These are phyloP conservation scores for Gymnobelideus leadbeateri DNA, from an alignment of 2,113 vertebrate genomes.

Conservation along the genomic window DNA sequence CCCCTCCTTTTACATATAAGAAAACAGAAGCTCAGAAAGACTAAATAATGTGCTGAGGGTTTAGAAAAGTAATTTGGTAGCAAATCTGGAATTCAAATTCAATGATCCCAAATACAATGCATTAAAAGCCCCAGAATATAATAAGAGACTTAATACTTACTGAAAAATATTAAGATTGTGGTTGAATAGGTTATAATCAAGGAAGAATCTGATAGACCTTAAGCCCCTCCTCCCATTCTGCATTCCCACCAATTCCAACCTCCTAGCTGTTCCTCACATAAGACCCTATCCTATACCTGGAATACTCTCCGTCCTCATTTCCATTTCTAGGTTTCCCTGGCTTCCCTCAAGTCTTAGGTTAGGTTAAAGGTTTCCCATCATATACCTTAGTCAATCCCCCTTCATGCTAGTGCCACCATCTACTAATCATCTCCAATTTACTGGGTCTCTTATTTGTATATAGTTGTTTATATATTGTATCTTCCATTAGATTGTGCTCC, in stretches of 20 bases:
- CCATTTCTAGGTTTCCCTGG: neutral
- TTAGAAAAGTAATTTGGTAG: neutral
- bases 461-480: neutral
- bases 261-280: neutral
- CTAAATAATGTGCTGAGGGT: fast-evolving
- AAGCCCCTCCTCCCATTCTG: neutral
- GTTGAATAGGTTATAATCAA: neutral
- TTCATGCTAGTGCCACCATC: neutral
- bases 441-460: neutral
- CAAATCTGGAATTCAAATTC: neutral
- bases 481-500: neutral
- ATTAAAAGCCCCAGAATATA: neutral
- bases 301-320: neutral
- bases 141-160: neutral
- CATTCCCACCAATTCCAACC: neutral
- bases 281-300: neutral
- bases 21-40: neutral
- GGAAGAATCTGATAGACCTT: neutral
- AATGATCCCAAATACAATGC: neutral
- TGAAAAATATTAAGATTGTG: neutral
- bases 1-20: neutral
- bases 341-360: neutral
- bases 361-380: neutral
- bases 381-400: neutral
- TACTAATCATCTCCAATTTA: neutral